Evolutionary conservation across 2,888 invertebrate species (phyloP).

Genomic region (Lasius platythorax): DNA sequence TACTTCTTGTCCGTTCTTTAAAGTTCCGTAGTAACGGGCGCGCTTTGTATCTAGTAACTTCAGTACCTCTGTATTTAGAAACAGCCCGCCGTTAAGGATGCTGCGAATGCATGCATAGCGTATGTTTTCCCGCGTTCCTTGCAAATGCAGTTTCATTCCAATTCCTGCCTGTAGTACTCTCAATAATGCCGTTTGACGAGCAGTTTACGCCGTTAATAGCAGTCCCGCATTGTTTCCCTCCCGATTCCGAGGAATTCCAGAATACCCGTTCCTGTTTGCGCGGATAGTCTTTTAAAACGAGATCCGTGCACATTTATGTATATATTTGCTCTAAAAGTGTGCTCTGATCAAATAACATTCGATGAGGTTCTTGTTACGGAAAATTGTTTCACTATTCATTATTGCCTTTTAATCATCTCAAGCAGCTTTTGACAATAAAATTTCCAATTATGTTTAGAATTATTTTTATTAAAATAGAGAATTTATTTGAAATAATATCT

Average conservation of each 20-base stretch:
- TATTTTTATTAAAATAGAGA: not conserved
- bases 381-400: not conserved
- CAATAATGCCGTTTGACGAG: conserved; percentile 66
- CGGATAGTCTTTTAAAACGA: conserved; percentile 32
- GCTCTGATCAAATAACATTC: not conserved
- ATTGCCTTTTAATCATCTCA: not conserved
- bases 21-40: conserved; percentile 8
- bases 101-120: conserved; percentile 6
- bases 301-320: not conserved
- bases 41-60: conserved; percentile 35
- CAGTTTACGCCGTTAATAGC: conserved; percentile 70
- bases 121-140: conserved; percentile 38
- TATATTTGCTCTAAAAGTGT: conserved; percentile 6
- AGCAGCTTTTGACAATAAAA: not conserved
- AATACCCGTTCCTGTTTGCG: conserved; percentile 59
- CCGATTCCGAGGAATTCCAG: conserved; percentile 68
- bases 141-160: conserved; percentile 67
- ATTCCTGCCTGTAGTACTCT: conserved; percentile 64
- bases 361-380: not conserved
- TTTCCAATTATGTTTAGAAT: not conserved
- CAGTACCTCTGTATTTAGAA: conserved; percentile 8
- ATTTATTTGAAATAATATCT: not conserved
- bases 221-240: conserved; percentile 48
- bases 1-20: conserved; percentile 34
- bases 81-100: conserved; percentile 29